Evolutionary conservation across 2,797 vertebrate species (phyloP), one percentile per base, ranked within the genome.

Genomic region (Microtus californicus): DNA sequence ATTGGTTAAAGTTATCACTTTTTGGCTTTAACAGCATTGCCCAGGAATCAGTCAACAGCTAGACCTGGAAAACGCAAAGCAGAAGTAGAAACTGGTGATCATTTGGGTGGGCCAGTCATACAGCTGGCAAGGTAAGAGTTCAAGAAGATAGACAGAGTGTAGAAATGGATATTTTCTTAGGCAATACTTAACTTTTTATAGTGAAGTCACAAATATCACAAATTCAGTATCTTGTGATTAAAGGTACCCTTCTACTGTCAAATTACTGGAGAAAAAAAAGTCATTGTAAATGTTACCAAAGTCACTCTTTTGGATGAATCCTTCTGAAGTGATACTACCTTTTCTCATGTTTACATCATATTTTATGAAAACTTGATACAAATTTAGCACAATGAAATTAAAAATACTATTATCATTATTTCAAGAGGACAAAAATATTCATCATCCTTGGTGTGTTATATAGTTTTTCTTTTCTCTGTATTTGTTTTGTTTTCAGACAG

Each of bases 1-100:
- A 34, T 71, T 90, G 76, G 78, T 25, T 89, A 48, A 93, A 89
- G 77, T 92, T 91, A 40, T 94, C 91, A 94, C 54, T 87, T 95
- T 90, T 91, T 63, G 63, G 11, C 56, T 59, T 59, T 95, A 56
- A 86, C 51, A 73, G 76, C 23, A 61, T n/a, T 83, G n/a, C 65
- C 79, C 82, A 93, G 37, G 86, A 95, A 92, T 96, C 40, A 93
- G 83, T 86, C 48, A 93, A 82, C 59, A 95, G 74, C 15, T 2
- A 7, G 54, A 69, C 73, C 37, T 31, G 40, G 51, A 95, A 96
- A 93, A 94, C 56, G 71, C 12, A 94, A 93, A 78, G 34, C 23
- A 87, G 48, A 92, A 91, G 23, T 82, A 54, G 92, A 90, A 25
- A 56, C 27, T 54, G 4, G 45, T 87, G 67, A 77, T 76, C 43